Evolutionary conservation across 2,797 vertebrate genomes (phyloP), one percentile per base, ranked within the genome.

Genomic region (Spinibarbus caldwelli): DNA sequence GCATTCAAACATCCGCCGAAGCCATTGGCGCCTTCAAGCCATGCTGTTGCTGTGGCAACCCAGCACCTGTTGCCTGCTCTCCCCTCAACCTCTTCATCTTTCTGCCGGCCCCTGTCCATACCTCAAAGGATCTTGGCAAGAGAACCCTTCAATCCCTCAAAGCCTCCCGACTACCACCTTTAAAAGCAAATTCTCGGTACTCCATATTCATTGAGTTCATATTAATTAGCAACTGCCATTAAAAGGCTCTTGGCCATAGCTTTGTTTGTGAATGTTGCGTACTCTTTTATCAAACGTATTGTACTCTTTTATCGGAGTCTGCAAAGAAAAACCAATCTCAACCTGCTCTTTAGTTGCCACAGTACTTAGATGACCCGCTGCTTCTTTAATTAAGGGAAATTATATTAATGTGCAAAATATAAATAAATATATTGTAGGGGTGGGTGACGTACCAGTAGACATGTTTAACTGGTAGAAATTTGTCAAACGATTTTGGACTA

Each of bases 31-130:
- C 62, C 29, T 70, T 38, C n/a, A 41, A 72, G 82, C 29, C 34
- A 73, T 62, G 67, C 59, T 41, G 84, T 85, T 75, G 85, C 67
- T 62, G 45, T 64, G 47, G 72, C 71, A 89, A 79, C 72, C 73
- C 26, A n/a, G 38, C 79, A 85, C 67, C 83, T 85, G 80, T 67
- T 57, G 83, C 67, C 36, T 70, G 5, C 15, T 21, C 26, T n/a
- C 21, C 41, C 67, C 52, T 64, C 19, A 29, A 64, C 71, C 78
- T 70, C 49, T 68, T 71, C 19, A 54, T 80, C 31, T 31, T 70
- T 47, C 59, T n/a, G 57, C 70, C 5, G 31, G 41, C 62, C 41
- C 23, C n/a, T 29, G 66, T 62, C 52, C 41, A 84, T 52, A 64
- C 73, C 85, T 67, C 41, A 64, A 57, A 79, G 67, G 38, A 45